Evolutionary conservation across 2,888 invertebrate genomes (phyloP).

Genomic region (Loripinus fragilis): DNA sequence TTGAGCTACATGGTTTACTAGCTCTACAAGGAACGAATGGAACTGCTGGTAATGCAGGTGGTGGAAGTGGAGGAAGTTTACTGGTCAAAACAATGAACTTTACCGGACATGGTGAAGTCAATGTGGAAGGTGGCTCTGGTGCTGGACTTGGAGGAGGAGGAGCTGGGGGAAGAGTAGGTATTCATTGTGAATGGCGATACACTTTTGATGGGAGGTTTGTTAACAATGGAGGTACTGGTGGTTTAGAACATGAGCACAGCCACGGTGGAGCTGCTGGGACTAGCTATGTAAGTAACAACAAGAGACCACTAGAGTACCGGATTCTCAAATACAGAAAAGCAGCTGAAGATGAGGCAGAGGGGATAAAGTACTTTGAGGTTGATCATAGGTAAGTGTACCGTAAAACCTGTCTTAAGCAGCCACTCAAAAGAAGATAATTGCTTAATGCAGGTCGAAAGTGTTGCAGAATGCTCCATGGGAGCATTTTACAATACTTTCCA

Average conservation of each 20-base stretch:
- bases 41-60: slow-evolving; percentile 64
- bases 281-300: slow-evolving; percentile 72
- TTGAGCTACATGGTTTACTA: slow-evolving; percentile 72
- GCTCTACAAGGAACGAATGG: slow-evolving; percentile 67
- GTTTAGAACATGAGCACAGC: slow-evolving; percentile 24
- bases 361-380: slow-evolving; percentile 69
- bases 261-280: slow-evolving; percentile 74
- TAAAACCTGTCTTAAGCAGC: too few species aligned
- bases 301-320: slow-evolving; percentile 71
- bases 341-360: slow-evolving; percentile 27
- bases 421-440: too few species aligned
- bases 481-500: too few species aligned
- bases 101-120: slow-evolving; percentile 75
- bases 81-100: slow-evolving; percentile 71
- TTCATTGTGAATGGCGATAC: slow-evolving; percentile 72
- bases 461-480: too few species aligned
- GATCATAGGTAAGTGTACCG: slow-evolving; percentile 64
- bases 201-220: slow-evolving; percentile 69
- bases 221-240: slow-evolving; percentile 68
- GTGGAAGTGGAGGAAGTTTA: slow-evolving; percentile 74
- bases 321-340: slow-evolving; percentile 65
- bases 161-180: slow-evolving; percentile 71
- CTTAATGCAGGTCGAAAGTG: too few species aligned
- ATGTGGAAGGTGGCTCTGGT: slow-evolving; percentile 66
- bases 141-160: slow-evolving; percentile 67